phyloP scores from a whole-genome alignment of 2,113 vertebrate species.

The Chaetodon trifascialis region DNA sequence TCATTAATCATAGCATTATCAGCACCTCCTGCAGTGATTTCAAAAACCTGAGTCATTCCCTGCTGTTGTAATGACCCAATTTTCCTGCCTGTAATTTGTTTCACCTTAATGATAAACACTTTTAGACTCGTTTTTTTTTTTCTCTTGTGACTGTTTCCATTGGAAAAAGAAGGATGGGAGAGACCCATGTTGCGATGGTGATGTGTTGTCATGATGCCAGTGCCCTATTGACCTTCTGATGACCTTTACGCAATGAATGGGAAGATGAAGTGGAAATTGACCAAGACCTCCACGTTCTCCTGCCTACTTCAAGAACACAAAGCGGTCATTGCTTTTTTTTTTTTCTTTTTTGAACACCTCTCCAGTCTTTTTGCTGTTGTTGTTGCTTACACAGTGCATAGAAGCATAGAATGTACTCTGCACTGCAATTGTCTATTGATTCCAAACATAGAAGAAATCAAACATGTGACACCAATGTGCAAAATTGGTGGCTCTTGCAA shows the following conservation, averaged over 20 bases:
- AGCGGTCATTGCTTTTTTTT: too few relatives aligned
- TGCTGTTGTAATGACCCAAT: conserved; percentile 21
- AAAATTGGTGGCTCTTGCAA: too few relatives aligned
- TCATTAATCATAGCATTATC: conserved; percentile 6
- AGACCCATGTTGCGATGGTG: conserved; percentile 14
- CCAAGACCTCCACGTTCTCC: neutral
- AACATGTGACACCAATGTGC: too few relatives aligned
- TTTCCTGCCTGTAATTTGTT: conserved; percentile 4
- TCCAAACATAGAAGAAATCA: too few relatives aligned
- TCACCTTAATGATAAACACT: conserved; percentile 3
- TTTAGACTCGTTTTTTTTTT: neutral
- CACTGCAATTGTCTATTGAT: too few relatives aligned
- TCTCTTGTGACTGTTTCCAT: neutral
- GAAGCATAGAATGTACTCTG: too few relatives aligned
- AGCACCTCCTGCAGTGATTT: conserved; percentile 15
- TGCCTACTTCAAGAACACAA: too few relatives aligned
- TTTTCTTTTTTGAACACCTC: too few relatives aligned
- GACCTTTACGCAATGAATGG: neutral
- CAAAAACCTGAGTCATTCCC: conserved; percentile 1
- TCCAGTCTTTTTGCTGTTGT: too few relatives aligned
- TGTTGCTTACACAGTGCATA: too few relatives aligned
- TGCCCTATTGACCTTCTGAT: conserved; percentile 1
- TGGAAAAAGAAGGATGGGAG: neutral
- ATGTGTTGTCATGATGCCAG: neutral
- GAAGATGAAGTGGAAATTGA: neutral